A percentile compares a stretch with the other conserved stretches of the same genome.
These are phyloP conservation scores for Paedocypris micromegethes DNA, from an alignment of 2,797 vertebrate genomes.

Conservation along the genomic window DNA sequence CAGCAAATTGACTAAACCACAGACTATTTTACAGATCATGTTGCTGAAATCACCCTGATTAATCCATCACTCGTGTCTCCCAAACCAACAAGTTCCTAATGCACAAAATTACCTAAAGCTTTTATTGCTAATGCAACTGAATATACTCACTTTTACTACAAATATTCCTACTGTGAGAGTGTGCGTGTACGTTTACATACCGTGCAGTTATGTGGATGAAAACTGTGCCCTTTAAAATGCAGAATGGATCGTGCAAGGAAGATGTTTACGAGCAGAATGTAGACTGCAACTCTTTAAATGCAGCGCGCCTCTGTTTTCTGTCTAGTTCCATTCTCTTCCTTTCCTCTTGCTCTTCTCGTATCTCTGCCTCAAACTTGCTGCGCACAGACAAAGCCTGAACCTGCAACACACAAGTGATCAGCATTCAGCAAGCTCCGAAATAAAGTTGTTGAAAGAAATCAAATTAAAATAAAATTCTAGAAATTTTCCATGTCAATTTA, in stretches of 20 bases:
- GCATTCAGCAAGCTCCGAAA: too few relatives aligned
- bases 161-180: not conserved
- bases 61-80: not conserved
- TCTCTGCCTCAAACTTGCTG: conserved; percentile 90
- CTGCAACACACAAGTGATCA: conserved; percentile 57
- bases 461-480: not conserved
- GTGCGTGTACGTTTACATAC: not conserved
- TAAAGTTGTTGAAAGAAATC: too few relatives aligned
- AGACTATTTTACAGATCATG: too few relatives aligned
- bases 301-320: conserved; percentile 78
- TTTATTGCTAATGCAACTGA: conserved; percentile 12
- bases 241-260: conserved; percentile 6
- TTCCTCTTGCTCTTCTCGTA: conserved; percentile 88
- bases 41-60: too few relatives aligned
- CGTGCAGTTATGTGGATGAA: not conserved
- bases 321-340: conserved; percentile 80
- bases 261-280: conserved; percentile 68
- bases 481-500: too few relatives aligned
- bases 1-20: too few relatives aligned
- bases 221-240: not conserved
- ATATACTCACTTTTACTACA: too few relatives aligned
- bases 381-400: conserved; percentile 79
- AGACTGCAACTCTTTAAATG: conserved; percentile 89
- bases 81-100: conserved; percentile 1
- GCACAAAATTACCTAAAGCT: not conserved